These are phyloP conservation scores for Phylloscopus trochilus DNA, from an alignment of 2,113 vertebrate genomes.

Conservation along the genomic window DNA sequence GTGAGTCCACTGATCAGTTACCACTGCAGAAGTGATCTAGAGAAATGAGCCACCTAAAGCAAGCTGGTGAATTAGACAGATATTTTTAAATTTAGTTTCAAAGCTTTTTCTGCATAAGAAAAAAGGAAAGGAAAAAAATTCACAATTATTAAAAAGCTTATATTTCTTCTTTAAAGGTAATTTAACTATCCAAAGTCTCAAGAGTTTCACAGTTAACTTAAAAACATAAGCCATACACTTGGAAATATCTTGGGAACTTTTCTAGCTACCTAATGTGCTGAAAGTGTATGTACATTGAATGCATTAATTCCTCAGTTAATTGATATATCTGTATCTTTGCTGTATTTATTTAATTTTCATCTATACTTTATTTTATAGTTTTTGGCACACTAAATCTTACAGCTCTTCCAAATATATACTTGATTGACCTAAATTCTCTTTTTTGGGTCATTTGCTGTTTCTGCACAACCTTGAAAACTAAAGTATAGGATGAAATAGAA, in stretches of 20 bases:
- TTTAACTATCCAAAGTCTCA: background rate
- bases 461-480: slow-evolving; percentile 9
- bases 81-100: background rate
- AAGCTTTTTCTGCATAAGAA: background rate
- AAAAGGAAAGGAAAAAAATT: fast-evolving
- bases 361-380: background rate
- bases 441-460: background rate
- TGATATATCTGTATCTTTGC: background rate
- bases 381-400: background rate
- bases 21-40: background rate
- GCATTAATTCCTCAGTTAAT: background rate
- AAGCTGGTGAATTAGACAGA: background rate
- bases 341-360: background rate
- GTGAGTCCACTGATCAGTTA: background rate
- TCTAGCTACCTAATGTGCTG: background rate
- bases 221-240: background rate
- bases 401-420: background rate
- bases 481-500: slow-evolving; percentile 27
- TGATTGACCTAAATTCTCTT: slow-evolving; percentile 17
- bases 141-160: background rate
- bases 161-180: background rate
- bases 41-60: background rate
- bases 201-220: background rate
- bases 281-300: background rate
- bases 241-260: background rate